A percentile compares a stretch with the other conserved stretches of the same genome.
Conservation (phyloP, 2,888 invertebrate species). For the Resseliella maxima region DNA sequence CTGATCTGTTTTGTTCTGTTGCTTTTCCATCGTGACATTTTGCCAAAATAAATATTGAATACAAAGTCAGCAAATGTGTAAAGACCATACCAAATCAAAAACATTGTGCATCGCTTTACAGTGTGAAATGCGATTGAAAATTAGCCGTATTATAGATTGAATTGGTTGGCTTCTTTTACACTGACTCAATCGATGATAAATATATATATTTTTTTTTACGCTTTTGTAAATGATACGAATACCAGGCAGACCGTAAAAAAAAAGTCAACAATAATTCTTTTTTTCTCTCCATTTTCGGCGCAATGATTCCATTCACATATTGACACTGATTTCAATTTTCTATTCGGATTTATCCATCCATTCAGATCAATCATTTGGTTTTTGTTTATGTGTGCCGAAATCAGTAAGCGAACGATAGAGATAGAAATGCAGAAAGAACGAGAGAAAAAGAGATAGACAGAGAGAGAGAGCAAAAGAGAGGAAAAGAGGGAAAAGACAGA, state of each 20-base stretch:
- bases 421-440: background rate
- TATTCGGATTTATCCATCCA: constrained; percentile 26
- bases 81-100: constrained; percentile 23
- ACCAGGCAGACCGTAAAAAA: background rate
- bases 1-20: too few relatives aligned
- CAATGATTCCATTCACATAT: background rate
- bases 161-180: background rate
- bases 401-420: background rate
- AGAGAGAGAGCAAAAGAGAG: background rate
- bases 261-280: background rate
- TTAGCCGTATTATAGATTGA: background rate
- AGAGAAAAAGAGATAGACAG: too few relatives aligned
- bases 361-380: constrained; percentile 47
- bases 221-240: constrained; percentile 9
- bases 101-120: constrained; percentile 1
- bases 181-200: background rate
- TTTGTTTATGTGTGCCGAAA: background rate
- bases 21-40: background rate
- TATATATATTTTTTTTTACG: constrained; percentile 47
- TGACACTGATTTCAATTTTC: constrained; percentile 19
- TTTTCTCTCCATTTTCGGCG: background rate
- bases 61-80: constrained; percentile 39
- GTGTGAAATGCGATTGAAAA: constrained; percentile 41
- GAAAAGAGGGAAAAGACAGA: too few relatives aligned
- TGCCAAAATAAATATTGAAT: background rate